Evolutionary conservation across 2,113 vertebrate species (phyloP).

Genomic region (Paedocypris sp.): DNA sequence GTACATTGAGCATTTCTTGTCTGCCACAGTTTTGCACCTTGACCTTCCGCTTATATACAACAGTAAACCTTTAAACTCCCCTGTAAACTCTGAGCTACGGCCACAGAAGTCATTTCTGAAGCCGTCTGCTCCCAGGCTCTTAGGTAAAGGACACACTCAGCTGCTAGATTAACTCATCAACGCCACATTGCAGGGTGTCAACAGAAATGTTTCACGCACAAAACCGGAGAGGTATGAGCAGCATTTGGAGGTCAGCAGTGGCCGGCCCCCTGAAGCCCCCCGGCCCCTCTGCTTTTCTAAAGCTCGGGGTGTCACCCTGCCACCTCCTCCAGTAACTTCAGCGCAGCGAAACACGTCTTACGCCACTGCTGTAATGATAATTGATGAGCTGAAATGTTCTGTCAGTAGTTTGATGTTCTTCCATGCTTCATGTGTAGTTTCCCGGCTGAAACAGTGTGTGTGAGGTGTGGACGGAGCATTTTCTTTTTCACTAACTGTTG

Average conservation of each 20-base stretch:
- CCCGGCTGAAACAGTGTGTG: not conserved
- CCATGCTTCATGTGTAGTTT: not conserved
- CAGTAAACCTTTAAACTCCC: too few relatives aligned
- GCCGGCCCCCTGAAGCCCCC: conserved; percentile 48
- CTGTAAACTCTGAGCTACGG: too few relatives aligned
- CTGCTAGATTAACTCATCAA: conserved; percentile 78
- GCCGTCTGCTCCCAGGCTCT: not conserved
- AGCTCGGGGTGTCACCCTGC: conserved; percentile 55
- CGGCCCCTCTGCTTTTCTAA: conserved; percentile 61
- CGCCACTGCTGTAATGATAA: conserved; percentile 26
- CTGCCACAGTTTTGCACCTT: not conserved
- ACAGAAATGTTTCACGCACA: conserved; percentile 70
- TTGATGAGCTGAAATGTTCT: conserved; percentile 7
- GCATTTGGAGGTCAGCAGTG: conserved; percentile 67
- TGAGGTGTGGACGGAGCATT: not conserved
- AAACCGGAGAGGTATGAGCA: conserved; percentile 66
- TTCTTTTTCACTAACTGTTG: not conserved
- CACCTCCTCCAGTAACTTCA: conserved; percentile 49
- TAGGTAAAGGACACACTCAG: conserved; percentile 68
- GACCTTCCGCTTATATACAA: too few relatives aligned
- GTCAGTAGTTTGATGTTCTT: conserved; percentile 8
- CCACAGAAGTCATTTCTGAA: too few relatives aligned
- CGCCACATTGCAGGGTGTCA: conserved; percentile 69
- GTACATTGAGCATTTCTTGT: not conserved
- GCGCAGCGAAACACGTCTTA: conserved; percentile 30